phyloP scores from a whole-genome alignment of 2,797 vertebrate genomes.

The Lacerta bilineata region DNA sequence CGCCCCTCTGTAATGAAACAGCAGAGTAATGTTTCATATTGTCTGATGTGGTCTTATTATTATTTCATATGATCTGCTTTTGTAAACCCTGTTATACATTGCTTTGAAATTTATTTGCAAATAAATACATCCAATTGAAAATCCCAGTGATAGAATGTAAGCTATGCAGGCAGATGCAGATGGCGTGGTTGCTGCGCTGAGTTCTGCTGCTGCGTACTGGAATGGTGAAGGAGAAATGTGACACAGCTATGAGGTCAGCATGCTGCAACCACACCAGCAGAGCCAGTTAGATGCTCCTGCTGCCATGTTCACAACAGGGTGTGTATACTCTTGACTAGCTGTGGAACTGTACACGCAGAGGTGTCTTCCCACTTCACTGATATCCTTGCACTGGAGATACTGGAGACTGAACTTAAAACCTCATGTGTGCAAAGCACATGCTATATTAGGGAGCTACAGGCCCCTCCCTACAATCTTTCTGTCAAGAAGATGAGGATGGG shows the following conservation, averaged over 20 bases:
- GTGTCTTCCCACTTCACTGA: not conserved
- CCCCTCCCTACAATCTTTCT: not conserved
- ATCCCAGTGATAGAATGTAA: not conserved
- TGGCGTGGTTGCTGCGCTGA: no score
- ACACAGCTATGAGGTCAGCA: no score
- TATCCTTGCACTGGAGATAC: not conserved
- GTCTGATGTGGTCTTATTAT: no score
- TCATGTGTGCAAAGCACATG: not conserved
- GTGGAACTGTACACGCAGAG: not conserved
- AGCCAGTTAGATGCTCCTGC: constrained; percentile 11
- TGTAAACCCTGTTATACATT: no score
- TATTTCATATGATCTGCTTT: no score
- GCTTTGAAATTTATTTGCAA: no score
- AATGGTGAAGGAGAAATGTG: no score
- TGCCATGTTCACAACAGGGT: no score
- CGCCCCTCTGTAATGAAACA: no score
- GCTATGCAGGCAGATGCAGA: not conserved
- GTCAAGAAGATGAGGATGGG: not conserved
- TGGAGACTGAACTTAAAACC: not conserved
- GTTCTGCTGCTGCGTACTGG: no score
- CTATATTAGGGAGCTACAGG: not conserved
- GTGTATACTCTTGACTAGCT: constrained; percentile 69
- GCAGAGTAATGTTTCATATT: no score
- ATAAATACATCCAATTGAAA: not conserved
- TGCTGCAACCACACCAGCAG: no score